These are phyloP conservation scores for Hydropsyche tenuis DNA, from an alignment of 1,140 invertebrate species.

Conservation along the genomic window DNA sequence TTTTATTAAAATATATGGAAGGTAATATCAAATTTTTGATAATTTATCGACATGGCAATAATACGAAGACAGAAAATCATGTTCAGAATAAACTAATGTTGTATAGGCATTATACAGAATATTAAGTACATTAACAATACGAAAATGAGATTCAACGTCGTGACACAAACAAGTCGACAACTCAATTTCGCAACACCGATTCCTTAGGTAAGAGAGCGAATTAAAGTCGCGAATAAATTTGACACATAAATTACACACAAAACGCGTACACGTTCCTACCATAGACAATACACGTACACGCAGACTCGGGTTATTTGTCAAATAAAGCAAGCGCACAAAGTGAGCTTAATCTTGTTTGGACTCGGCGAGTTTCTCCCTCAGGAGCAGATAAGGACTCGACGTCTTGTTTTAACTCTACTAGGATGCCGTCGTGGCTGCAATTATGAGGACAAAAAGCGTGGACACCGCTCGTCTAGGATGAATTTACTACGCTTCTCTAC, in stretches of 20 bases:
- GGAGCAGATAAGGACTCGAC: conserved; percentile 1
- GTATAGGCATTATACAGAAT: too few species aligned
- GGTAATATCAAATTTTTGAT: too few species aligned
- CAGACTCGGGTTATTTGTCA: conserved; percentile 11
- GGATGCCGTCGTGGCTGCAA: too few species aligned
- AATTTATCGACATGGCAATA: too few species aligned
- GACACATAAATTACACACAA: not conserved
- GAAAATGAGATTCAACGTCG: not conserved
- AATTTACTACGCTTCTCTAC: too few species aligned
- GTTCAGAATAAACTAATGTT: too few species aligned
- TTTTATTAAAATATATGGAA: too few species aligned
- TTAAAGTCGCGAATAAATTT: not conserved
- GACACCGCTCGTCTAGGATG: too few species aligned
- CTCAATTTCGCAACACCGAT: not conserved
- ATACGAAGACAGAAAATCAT: too few species aligned
- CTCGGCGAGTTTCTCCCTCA: not conserved
- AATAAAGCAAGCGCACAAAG: conserved; percentile 10
- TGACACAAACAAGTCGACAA: not conserved
- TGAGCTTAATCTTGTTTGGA: conserved; percentile 20
- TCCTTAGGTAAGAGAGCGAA: not conserved
- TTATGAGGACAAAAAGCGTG: too few species aligned
- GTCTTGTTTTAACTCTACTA: not conserved
- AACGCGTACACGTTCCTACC: not conserved
- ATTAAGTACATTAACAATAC: not conserved
- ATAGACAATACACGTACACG: not conserved